A percentile compares a stretch with the other conserved stretches of the same genome.
These are phyloP conservation scores for Pseudomyrmex sp. DNA, from an alignment of 1,140 invertebrate species.

Conservation along the genomic window DNA sequence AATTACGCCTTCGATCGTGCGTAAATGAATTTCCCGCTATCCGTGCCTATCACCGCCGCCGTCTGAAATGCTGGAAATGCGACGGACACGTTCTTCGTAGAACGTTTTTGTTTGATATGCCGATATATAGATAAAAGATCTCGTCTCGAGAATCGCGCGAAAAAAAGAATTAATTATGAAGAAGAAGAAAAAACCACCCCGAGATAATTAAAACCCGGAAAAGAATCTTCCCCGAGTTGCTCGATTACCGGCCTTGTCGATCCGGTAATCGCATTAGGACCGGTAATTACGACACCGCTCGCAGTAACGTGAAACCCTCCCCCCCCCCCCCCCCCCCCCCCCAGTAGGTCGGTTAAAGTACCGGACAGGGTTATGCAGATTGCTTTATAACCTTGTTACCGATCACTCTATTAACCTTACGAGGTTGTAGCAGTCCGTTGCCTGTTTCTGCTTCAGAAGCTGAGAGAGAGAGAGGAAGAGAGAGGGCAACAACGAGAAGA, in stretches of 20 bases:
- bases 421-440: constrained; percentile 59
- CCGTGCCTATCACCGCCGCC: neutral
- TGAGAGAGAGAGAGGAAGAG: constrained; percentile 18
- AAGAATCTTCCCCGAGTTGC: constrained; percentile 63
- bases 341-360: constrained; percentile 76
- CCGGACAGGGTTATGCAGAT: constrained; percentile 84
- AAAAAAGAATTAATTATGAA: neutral
- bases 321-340: neutral
- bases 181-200: no score
- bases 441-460: constrained; percentile 19
- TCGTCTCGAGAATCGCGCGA: neutral
- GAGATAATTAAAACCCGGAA: neutral
- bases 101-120: no score
- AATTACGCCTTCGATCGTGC: constrained; percentile 73
- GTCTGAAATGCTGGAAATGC: no score
- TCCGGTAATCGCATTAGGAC: constrained; percentile 82
- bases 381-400: constrained; percentile 85
- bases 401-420: constrained; percentile 84
- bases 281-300: constrained; percentile 81
- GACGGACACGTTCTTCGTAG: no score
- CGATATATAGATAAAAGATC: neutral
- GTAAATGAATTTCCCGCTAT: constrained; percentile 70
- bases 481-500: constrained; percentile 26
- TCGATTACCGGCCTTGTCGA: constrained; percentile 80
- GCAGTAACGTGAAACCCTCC: constrained; percentile 56